Percentiles rank a stretch among this genome's conserved stretches.
phyloP scores from a whole-genome alignment of 2,888 invertebrate species.

The Oxycera nigricornis region DNA sequence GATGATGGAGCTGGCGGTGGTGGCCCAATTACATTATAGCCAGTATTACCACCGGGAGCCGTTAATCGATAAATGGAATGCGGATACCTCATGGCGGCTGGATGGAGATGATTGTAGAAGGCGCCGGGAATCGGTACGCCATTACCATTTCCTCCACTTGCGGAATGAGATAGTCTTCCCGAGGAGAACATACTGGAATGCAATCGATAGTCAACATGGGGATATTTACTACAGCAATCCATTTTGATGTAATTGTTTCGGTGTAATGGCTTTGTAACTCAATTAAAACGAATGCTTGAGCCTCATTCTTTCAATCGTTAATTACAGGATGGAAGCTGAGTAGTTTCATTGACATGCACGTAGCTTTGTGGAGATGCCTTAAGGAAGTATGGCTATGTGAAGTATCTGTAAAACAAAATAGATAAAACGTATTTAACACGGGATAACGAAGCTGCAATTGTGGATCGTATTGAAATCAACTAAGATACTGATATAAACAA shows the following conservation, averaged over 20 bases:
- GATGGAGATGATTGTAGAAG: conserved; percentile 24
- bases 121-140: conserved; percentile 28
- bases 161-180: conserved; percentile 4
- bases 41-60: conserved; percentile 13
- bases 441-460: no score
- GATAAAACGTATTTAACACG: no score
- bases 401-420: no score
- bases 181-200: conserved; percentile 10
- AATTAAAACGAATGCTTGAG: background rate
- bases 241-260: conserved; percentile 31
- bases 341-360: background rate
- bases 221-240: conserved; percentile 41
- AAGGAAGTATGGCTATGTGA: no score
- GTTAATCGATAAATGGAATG: conserved; percentile 36
- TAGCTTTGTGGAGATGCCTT: no score
- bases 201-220: conserved; percentile 29
- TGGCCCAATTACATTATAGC: conserved; percentile 37
- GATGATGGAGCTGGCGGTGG: conserved; percentile 20
- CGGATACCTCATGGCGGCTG: conserved; percentile 21
- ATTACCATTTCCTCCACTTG: background rate
- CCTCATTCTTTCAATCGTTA: background rate
- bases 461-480: no score
- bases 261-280: conserved; percentile 6
- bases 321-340: background rate
- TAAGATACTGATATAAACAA: no score